A percentile compares a stretch with the other conserved stretches of the same genome.
Evolutionary conservation across 2,113 vertebrate species (phyloP).

Genomic region (Paralichthys olivaceus): DNA sequence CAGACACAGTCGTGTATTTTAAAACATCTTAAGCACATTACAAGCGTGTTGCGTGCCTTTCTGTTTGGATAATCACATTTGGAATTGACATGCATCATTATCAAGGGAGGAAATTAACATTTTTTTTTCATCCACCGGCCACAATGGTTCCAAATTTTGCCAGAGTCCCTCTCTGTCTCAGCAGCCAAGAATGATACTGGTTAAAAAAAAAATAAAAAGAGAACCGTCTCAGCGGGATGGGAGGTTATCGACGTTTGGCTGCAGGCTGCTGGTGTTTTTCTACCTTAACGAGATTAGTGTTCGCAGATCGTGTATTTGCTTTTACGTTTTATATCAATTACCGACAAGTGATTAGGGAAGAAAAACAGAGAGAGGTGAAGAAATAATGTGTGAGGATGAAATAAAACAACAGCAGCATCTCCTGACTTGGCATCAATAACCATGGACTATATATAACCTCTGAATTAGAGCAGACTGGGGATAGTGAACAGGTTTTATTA

Average conservation of each 20-base stretch:
- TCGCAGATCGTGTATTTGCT: neutral
- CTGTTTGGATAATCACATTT: slow-evolving; percentile 73
- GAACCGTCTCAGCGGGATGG: slow-evolving; percentile 3
- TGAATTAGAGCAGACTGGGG: neutral
- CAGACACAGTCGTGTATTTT: slow-evolving; percentile 43
- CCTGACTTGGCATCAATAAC: neutral
- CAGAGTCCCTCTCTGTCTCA: slow-evolving; percentile 18
- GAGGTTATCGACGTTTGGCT: slow-evolving; percentile 2
- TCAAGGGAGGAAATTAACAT: slow-evolving; percentile 62
- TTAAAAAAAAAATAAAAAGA: too few relatives aligned
- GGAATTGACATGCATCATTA: slow-evolving; percentile 65
- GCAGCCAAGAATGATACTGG: slow-evolving; percentile 15
- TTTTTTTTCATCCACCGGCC: slow-evolving; percentile 60
- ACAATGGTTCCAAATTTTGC: slow-evolving; percentile 55
- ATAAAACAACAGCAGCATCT: neutral
- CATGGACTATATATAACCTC: neutral
- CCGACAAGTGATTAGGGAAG: slow-evolving; percentile 4
- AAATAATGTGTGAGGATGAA: neutral
- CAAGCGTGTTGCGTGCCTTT: slow-evolving; percentile 55
- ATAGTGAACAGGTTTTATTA: slow-evolving; percentile 32
- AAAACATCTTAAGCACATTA: slow-evolving; percentile 75
- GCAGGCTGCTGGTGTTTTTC: slow-evolving; percentile 24
- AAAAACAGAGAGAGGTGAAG: neutral
- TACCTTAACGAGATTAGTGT: slow-evolving; percentile 22
- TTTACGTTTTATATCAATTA: slow-evolving; percentile 22